Conservation (phyloP, 2,113 vertebrate species). For the Pituophis catenifer region DNA sequence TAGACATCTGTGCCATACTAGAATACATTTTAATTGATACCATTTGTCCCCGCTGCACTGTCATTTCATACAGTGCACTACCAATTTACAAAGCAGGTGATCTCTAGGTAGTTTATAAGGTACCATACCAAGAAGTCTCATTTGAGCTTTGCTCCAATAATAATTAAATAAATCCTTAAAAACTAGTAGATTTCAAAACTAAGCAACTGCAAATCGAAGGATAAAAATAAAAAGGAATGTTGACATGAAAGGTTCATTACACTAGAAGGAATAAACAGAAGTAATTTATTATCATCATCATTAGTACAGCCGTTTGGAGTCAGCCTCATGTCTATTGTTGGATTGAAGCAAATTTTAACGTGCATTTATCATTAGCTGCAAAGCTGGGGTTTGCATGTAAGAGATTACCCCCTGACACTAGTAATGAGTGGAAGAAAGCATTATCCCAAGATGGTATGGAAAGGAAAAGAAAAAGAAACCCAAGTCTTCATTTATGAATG, state of each 20-base stretch:
- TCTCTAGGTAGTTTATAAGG: not conserved
- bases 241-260: slow-evolving; percentile 30
- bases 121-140: not conserved
- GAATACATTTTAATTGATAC: not conserved
- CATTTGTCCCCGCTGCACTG: not conserved
- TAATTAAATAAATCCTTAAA: not conserved
- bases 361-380: slow-evolving; percentile 26
- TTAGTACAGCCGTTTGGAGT: not conserved
- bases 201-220: not conserved
- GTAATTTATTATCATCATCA: slow-evolving; percentile 22
- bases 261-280: slow-evolving; percentile 15
- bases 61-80: not conserved
- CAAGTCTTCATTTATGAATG: not conserved
- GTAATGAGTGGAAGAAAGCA: slow-evolving; percentile 22
- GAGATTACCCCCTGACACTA: slow-evolving; percentile 10
- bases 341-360: slow-evolving; percentile 15
- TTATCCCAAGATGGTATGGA: slow-evolving; percentile 33
- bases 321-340: not conserved
- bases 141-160: not conserved
- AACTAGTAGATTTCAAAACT: slow-evolving; percentile 7
- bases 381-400: slow-evolving; percentile 28
- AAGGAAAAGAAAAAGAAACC: not conserved
- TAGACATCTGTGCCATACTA: not conserved
- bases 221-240: not conserved
- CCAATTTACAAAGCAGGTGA: not conserved